Evolutionary conservation across 2,888 invertebrate genomes (phyloP).

Genomic region (Rhagonycha lutea): DNA sequence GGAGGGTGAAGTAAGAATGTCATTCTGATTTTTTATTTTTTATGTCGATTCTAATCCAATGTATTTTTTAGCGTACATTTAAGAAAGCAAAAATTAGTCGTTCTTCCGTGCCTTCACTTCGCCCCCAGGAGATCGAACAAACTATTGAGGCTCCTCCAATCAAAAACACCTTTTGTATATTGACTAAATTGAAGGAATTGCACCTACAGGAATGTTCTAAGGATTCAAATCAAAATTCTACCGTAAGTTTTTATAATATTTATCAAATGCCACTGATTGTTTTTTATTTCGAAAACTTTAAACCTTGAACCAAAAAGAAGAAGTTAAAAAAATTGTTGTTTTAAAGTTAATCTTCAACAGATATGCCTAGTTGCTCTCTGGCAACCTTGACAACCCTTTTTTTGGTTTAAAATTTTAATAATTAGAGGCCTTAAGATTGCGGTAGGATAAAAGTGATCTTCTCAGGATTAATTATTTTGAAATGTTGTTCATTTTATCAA

Average conservation of each 20-base stretch:
- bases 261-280: neutral
- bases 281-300: too few species aligned
- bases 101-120: conserved; percentile 49
- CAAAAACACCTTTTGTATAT: conserved; percentile 51
- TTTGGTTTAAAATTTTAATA: too few species aligned
- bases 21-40: conserved; percentile 29
- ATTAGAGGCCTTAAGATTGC: too few species aligned
- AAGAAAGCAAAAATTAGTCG: conserved; percentile 50
- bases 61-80: conserved; percentile 47
- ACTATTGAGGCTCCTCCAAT: conserved; percentile 35
- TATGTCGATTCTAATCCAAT: neutral
- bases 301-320: too few species aligned
- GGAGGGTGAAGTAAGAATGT: conserved; percentile 65
- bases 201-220: conserved; percentile 50
- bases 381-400: too few species aligned
- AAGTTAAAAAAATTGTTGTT: too few species aligned
- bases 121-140: conserved; percentile 44
- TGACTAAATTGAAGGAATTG: conserved; percentile 53
- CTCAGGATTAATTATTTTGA: too few species aligned
- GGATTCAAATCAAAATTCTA: conserved; percentile 39
- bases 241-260: conserved; percentile 31
- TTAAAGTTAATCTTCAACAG: too few species aligned
- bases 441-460: too few species aligned
- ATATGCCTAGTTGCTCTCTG: too few species aligned
- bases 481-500: too few species aligned